Evolutionary conservation across 2,113 vertebrate genomes (phyloP).

Genomic region (Dromas ardeola): DNA sequence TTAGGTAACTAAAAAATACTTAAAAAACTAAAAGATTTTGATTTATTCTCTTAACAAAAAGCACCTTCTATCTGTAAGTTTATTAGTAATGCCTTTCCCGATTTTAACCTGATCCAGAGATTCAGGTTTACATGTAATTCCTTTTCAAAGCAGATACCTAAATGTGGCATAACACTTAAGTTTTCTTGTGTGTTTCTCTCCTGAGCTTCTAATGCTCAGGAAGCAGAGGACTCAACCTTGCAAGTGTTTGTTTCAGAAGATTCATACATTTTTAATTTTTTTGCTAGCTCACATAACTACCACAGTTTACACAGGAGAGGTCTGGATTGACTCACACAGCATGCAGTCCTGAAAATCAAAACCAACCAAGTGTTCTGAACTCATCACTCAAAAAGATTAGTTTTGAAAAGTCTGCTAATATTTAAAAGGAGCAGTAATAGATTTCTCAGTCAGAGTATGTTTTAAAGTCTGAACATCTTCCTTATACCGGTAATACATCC

Average conservation of each 20-base stretch:
- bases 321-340: neutral
- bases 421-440: neutral
- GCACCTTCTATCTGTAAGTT: neutral
- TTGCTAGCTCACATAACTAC: neutral
- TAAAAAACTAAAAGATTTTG: neutral
- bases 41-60: neutral
- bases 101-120: neutral
- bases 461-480: conserved; percentile 1
- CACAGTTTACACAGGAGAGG: neutral
- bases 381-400: neutral
- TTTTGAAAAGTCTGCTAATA: neutral
- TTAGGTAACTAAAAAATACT: neutral
- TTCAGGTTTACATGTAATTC: neutral
- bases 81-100: neutral
- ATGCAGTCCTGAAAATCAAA: neutral
- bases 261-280: neutral
- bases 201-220: neutral
- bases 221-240: neutral
- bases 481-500: neutral
- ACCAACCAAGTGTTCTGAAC: neutral
- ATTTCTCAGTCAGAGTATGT: neutral
- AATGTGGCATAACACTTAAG: neutral
- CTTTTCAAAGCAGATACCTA: neutral
- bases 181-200: neutral
- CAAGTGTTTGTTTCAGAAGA: neutral